Percentiles rank a stretch among this genome's conserved stretches.
phyloP scores from a whole-genome alignment of 2,797 vertebrate species.

The Amazonetta brasiliensis region DNA sequence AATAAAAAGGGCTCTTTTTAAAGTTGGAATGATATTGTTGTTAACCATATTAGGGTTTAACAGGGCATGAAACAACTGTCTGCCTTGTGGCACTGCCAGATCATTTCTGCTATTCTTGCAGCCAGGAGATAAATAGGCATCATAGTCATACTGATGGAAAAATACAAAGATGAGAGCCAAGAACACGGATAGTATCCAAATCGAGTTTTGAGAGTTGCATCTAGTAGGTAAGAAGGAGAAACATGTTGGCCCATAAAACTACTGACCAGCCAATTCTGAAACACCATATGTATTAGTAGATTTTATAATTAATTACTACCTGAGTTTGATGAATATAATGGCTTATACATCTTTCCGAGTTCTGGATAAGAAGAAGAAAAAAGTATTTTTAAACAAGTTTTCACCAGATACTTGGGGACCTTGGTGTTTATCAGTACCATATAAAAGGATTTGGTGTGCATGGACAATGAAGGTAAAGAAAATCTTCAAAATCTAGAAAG shows the following conservation, averaged over 20 bases:
- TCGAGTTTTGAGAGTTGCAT: conserved; percentile 31
- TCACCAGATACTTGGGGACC: not conserved
- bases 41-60: conserved; percentile 93
- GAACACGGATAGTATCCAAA: conserved; percentile 16
- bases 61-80: conserved; percentile 96
- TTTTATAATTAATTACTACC: not conserved
- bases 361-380: not conserved
- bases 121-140: conserved; percentile 88
- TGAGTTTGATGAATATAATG: not conserved
- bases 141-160: conserved; percentile 67
- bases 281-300: not conserved
- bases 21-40: conserved; percentile 88
- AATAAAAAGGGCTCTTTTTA: conserved; percentile 70
- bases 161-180: conserved; percentile 46
- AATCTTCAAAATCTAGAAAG: not conserved
- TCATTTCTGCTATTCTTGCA: conserved; percentile 86
- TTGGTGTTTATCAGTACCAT: not conserved
- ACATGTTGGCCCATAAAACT: not conserved
- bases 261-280: not conserved
- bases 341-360: not conserved
- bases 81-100: conserved; percentile 88
- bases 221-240: not conserved
- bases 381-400: not conserved
- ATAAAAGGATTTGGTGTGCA: not conserved
- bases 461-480: not conserved